These are phyloP conservation scores for Silurus lanzhouensis DNA, from an alignment of 2,797 vertebrate genomes.

Conservation along the genomic window DNA sequence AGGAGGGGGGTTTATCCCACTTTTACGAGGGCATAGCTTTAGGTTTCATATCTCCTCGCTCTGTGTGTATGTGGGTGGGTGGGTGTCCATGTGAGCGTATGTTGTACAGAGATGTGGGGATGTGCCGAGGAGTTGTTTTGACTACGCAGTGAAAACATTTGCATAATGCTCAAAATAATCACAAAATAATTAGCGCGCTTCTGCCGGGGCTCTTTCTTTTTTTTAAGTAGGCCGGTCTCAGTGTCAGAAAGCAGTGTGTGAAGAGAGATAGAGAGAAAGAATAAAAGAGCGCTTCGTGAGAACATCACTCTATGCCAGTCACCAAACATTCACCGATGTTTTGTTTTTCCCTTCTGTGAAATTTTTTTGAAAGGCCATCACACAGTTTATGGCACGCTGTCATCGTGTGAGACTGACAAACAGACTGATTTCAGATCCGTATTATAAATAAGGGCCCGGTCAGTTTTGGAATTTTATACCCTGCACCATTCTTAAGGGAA, in stretches of 20 bases:
- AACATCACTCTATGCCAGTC: constrained; percentile 5
- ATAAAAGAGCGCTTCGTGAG: neutral
- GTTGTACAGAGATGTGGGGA: constrained; percentile 58
- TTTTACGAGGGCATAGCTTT: constrained; percentile 55
- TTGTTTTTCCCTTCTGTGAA: neutral
- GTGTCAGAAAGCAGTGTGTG: constrained; percentile 17
- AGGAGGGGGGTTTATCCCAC: constrained; percentile 43
- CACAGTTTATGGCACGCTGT: neutral
- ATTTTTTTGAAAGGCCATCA: constrained; percentile 27
- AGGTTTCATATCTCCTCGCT: constrained; percentile 42
- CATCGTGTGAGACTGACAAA: neutral
- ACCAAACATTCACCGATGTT: constrained; percentile 20
- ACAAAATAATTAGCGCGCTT: constrained; percentile 55
- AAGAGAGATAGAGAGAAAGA: constrained; percentile 28
- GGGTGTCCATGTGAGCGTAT: constrained; percentile 61
- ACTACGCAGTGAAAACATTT: constrained; percentile 52
- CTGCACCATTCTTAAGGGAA: neutral
- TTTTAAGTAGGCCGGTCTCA: constrained; percentile 48
- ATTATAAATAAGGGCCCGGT: constrained; percentile 15
- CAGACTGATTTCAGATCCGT: neutral
- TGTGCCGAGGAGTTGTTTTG: constrained; percentile 54
- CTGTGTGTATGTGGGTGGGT: constrained; percentile 36
- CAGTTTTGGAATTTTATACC: constrained; percentile 1
- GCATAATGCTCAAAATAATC: constrained; percentile 58
- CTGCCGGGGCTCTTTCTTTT: constrained; percentile 38